A percentile compares a stretch with the other conserved stretches of the same genome.
Evolutionary conservation across 2,113 vertebrate species (phyloP).

Genomic region (Empidonax alnorum): DNA sequence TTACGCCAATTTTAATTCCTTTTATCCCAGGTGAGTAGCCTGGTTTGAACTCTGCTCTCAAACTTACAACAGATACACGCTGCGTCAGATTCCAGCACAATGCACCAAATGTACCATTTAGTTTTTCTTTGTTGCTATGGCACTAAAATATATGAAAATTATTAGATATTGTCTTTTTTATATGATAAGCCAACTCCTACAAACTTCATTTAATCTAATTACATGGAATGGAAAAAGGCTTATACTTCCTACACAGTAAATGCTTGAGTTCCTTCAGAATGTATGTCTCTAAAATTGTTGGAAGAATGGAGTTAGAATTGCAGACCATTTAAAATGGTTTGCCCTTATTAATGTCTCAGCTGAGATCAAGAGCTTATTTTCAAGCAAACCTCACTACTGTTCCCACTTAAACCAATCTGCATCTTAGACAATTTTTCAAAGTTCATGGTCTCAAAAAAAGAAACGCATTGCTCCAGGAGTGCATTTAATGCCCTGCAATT

Average conservation of each 20-base stretch:
- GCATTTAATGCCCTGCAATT: background rate
- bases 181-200: background rate
- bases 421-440: background rate
- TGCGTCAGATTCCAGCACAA: background rate
- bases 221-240: background rate
- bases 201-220: background rate
- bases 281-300: background rate
- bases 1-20: background rate
- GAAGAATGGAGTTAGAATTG: background rate
- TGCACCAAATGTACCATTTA: background rate
- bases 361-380: background rate
- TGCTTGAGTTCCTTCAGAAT: fast-evolving
- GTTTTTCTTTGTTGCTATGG: background rate
- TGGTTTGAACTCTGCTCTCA: background rate
- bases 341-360: background rate
- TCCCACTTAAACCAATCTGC: background rate
- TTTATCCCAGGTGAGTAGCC: background rate
- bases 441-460: background rate
- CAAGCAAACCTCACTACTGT: background rate
- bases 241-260: background rate
- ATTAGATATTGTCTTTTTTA: background rate
- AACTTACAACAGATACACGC: background rate
- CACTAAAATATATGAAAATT: background rate
- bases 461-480: background rate
- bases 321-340: background rate